A percentile compares a stretch with the other conserved stretches of the same genome.
phyloP scores from a whole-genome alignment of 2,113 vertebrate species.

The Labeo rohita region DNA sequence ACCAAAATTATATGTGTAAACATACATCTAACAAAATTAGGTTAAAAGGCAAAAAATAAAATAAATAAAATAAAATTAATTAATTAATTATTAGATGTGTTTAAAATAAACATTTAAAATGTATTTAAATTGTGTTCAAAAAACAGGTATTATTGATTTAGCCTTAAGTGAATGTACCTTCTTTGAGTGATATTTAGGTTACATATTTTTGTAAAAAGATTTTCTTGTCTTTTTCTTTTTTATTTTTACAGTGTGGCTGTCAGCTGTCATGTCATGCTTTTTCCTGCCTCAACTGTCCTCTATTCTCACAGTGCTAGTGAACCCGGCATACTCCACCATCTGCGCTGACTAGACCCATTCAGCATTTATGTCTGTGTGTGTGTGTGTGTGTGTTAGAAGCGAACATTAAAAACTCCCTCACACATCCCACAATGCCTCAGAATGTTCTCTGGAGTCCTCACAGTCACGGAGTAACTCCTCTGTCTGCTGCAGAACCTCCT shows the following conservation, averaged over 20 bases:
- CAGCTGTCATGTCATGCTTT: not conserved
- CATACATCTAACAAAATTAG: too few relatives aligned
- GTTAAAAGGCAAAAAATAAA: too few relatives aligned
- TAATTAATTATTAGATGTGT: too few relatives aligned
- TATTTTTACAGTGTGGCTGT: not conserved
- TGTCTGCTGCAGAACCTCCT: conserved; percentile 47
- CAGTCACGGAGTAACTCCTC: conserved; percentile 25
- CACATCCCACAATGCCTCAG: conserved; percentile 26
- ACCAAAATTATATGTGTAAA: too few relatives aligned
- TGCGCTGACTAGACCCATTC: conserved; percentile 31
- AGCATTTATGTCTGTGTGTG: conserved; percentile 38
- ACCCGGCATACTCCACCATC: conserved; percentile 4
- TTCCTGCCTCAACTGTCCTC: not conserved
- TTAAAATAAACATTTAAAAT: not conserved
- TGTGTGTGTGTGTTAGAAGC: conserved; percentile 32
- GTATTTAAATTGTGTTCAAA: not conserved
- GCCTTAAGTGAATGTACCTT: not conserved
- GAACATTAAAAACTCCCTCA: conserved; percentile 28
- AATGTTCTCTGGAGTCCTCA: conserved; percentile 21
- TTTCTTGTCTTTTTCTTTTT: not conserved
- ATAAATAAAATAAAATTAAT: too few relatives aligned
- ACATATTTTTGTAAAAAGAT: not conserved
- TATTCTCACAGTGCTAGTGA: not conserved
- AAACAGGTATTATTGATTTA: not conserved
- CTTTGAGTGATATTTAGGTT: not conserved